Base-by-base conservation (phyloP, 2,888 invertebrate genomes). In the Oeneis ivallda region DNA sequence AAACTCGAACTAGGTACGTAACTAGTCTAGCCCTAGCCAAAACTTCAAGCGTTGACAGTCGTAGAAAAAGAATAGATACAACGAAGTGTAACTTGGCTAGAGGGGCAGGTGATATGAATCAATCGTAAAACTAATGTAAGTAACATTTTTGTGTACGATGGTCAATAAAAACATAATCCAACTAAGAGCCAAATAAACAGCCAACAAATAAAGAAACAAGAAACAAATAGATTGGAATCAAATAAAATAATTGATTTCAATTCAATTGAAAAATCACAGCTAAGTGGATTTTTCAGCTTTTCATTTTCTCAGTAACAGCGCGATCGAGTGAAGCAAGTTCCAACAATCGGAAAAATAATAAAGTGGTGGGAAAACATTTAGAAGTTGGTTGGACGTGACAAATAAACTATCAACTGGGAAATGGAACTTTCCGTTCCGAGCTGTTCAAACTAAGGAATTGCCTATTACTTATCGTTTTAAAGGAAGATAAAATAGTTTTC, bases 341-440 rank as follows among this genome's bases (percentile, higher is more conserved):
- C 26, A 58, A 58, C 70, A 62, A 71, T 70, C 62, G 69, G 59
- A 56, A 63, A 68, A 68, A 68, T 71, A 70, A 70, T 71, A 70
- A 69, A 69, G 68, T 65, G 59, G 62, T 47, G n/a, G 63, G 47
- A 39, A 70, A 68, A 66, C 67, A 70, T 65, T 70, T 71, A 66
- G 68, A 58, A 71, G 67, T 70, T 66, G 60, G 67, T 15, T 57
- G 58, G 70, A 66, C 70, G 68, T 71, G 71, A 71, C 71, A 71
- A 71, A 70, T 70, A 70, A 68, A 65, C 66, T 69, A 69, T 69
- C 54, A 58, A 50, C 50, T 49, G 50, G 60, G 59, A 37, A 66
- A 66, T 57, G 54, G 59, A 58, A 66, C 49, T 66, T 59, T 45
- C 15, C 19, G 53, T 13, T 32, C 37, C 43, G 54, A 59, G 47